A percentile compares a stretch with the other conserved stretches of the same genome.
These are phyloP conservation scores for Heterodera carotae DNA, from an alignment of 1,140 invertebrate species.

Conservation along the genomic window DNA sequence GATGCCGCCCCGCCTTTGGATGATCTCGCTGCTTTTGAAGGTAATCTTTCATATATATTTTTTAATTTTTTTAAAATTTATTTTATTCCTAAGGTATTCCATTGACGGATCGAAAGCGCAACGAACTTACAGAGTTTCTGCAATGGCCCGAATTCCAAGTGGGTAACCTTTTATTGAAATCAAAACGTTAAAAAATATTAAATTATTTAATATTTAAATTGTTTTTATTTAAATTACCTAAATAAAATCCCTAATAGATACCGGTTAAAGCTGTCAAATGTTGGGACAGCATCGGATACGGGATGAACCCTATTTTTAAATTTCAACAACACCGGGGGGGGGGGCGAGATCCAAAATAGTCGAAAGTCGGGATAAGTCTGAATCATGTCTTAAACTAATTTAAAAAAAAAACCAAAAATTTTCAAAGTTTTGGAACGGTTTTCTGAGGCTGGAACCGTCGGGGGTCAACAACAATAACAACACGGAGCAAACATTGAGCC, in stretches of 20 bases:
- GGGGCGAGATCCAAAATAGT: too few species aligned
- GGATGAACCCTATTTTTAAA: too few species aligned
- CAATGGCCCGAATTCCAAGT: conserved; percentile 62
- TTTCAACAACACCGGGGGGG: too few species aligned
- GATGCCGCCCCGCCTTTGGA: conserved; percentile 47
- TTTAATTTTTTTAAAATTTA: conserved; percentile 28
- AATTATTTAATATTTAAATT: too few species aligned
- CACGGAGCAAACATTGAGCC: conserved; percentile 22
- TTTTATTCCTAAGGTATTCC: conserved; percentile 23
- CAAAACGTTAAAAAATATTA: too few species aligned
- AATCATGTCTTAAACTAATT: neutral
- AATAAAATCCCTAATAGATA: too few species aligned
- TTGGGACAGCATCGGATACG: too few species aligned
- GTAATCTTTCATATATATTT: conserved; percentile 16
- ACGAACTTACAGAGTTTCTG: conserved; percentile 58
- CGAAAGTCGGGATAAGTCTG: too few species aligned
- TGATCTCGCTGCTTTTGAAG: conserved; percentile 51
- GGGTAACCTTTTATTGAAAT: neutral
- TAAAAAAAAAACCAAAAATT: neutral
- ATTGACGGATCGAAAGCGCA: conserved; percentile 38
- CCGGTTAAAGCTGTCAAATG: too few species aligned
- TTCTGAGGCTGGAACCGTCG: conserved; percentile 38
- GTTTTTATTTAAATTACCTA: too few species aligned
- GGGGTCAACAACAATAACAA: neutral
- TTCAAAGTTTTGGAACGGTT: conserved; percentile 62